Evolutionary conservation across 2,113 vertebrate genomes (phyloP), one percentile per base, ranked within the genome.

Genomic region (Tychaedon coryphoeus): DNA sequence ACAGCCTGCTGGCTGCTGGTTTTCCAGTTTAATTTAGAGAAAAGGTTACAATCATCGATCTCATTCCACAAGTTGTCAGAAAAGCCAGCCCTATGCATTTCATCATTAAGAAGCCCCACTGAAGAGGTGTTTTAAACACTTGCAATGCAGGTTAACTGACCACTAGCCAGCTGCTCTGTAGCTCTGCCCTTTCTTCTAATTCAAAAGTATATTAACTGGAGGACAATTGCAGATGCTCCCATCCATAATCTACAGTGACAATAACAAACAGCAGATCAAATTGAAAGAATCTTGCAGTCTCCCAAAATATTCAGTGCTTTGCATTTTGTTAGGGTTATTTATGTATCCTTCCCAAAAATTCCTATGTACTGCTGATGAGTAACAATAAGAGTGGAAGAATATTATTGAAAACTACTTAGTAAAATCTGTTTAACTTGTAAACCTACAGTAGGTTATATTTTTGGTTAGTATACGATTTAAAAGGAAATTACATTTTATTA

Each of bases 41-140:
- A 96, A 96, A 96, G 87, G 92, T 90, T 91, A 94, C 64, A 60
- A 22, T 33, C 83, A 90, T 95, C 18, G 20, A 83, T 96, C 82
- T 91, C 34, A 74, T 79, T 93, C 51, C 50, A 56, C 0, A 1
- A 19, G 16, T 45, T 93, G 92, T 84, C 92, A 93, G 70, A 72
- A 92, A 76, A 92, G 79, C 67, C 58, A 90, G 28, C 45, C 81
- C 48, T 29, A 45, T 0, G 1, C 42, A 70, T 94, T 94, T 54
- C 72, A 85, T 89, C 79, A 62, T 64, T 87, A 89, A 71, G 69
- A 87, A 84, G 56, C 33, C 12, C 17, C 74, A 72, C 24, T 28
- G 80, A 94, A 91, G 47, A 86, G 73, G 22, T 73, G 33, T 66
- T 93, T 89, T 57, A 76, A 79, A 76, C 2, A 31, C 28, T 70